Evolutionary conservation across 2,113 vertebrate genomes (phyloP), one percentile per base, ranked within the genome.

Genomic region (Vanacampus margaritifer): DNA sequence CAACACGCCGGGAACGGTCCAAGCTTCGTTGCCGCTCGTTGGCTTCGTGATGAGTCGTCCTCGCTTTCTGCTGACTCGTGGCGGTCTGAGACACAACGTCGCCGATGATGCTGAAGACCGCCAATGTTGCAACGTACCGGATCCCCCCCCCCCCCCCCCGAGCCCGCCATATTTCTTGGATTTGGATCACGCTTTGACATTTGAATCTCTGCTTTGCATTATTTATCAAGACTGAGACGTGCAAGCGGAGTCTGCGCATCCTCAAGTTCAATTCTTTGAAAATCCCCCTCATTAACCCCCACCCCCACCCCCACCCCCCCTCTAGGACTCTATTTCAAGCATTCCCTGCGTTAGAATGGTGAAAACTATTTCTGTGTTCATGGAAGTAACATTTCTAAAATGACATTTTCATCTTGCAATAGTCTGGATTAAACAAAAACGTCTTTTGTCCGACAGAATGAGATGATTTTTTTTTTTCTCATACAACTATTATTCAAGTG

Each of bases 131-230:
- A 58, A 59, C 32, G 21, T 11, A 21, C 19, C 12, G 21, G 21
- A 60, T 37, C 35, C 58, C 56, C 51, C 58, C 3, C 5, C 21
- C 19, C 19, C 36, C 58, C 11, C 51, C 58, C 3, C 5, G 36
- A 36, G 35, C 36, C 58, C 11, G 9, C 7, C 12, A 23, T 60
- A 4, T 60, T 60, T 60, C 35, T 60, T 37, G 21, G 58, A 60
- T 60, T 60, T 35, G n/a, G 36, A 39, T 39, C 36, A 13, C 58
- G 39, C 58, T 60, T 60, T 60, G 10, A 60, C 39, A 60, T 23
- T 19, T 39, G 21, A 6, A 60, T 39, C 11, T 23, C 10, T 39
- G 51, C 23, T 13, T 11, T 60, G 58, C 36, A 60, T 60, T 60
- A 60, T 39, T 60, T 39, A 60, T 60, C 58, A n/a, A 39, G 57